phyloP scores from a whole-genome alignment of 2,797 vertebrate species.

The Natrix natrix region DNA sequence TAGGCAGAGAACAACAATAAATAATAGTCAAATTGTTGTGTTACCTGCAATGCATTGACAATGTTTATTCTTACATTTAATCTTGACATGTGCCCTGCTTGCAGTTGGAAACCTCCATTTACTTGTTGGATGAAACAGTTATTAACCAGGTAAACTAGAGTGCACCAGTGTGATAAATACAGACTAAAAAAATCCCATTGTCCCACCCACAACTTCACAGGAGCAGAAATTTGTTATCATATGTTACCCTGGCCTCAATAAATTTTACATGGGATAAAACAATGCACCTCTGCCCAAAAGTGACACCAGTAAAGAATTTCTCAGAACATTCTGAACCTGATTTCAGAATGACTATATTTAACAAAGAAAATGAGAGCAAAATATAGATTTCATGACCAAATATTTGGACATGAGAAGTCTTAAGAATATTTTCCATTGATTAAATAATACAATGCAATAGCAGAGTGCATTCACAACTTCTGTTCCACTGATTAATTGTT shows the following conservation, averaged over 20 bases:
- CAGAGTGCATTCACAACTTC: no score
- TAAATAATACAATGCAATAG: neutral
- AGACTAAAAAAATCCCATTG: neutral
- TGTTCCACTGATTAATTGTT: no score
- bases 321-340: neutral
- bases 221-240: neutral
- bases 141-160: neutral
- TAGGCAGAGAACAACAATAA: neutral
- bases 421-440: neutral
- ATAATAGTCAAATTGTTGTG: no score
- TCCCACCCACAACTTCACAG: neutral
- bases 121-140: neutral
- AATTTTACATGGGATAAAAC: neutral
- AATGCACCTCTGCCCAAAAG: no score
- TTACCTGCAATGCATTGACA: neutral
- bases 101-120: neutral
- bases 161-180: neutral
- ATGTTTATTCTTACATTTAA: neutral
- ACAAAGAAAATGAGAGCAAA: neutral
- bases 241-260: neutral
- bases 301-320: no score
- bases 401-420: neutral
- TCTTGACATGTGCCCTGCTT: neutral
- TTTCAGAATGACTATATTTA: neutral
- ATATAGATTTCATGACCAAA: neutral